Percentiles rank a stretch among this genome's conserved stretches.
Conservation (phyloP, 2,797 vertebrate species). For the Erpetoichthys calabaricus region DNA sequence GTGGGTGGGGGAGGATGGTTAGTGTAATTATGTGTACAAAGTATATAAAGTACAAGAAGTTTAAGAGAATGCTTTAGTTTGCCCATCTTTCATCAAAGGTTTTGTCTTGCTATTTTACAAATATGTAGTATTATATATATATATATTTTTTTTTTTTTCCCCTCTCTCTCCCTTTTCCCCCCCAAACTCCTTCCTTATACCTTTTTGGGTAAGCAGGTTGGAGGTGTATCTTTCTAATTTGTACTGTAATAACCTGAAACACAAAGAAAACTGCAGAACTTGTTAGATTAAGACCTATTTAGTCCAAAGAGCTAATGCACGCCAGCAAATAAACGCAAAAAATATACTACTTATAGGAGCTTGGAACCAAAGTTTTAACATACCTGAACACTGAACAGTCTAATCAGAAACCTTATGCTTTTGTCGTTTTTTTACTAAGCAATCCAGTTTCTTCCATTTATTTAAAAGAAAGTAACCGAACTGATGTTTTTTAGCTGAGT, state of each 20-base stretch:
- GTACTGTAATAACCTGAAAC: constrained; percentile 49
- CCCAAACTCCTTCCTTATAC: no score
- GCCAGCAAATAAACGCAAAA: constrained; percentile 47
- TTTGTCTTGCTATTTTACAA: constrained; percentile 20
- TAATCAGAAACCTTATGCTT: no score
- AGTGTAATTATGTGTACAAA: constrained; percentile 76
- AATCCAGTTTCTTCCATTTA: constrained; percentile 29
- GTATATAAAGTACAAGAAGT: constrained; percentile 57
- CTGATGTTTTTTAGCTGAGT: constrained; percentile 31
- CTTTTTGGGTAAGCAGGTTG: no score
- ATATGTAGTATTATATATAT: no score
- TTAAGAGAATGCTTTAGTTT: constrained; percentile 51
- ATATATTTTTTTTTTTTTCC: no score
- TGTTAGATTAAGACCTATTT: constrained; percentile 26
- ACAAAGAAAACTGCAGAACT: constrained; percentile 35
- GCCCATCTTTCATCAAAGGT: constrained; percentile 64
- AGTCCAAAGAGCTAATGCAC: constrained; percentile 61
- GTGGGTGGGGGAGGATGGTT: constrained; percentile 16
- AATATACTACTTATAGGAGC: constrained; percentile 49
- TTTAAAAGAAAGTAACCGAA: constrained; percentile 26
- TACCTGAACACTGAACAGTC: constrained; percentile 35
- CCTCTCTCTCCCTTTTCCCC: no score
- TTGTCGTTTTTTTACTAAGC: no score
- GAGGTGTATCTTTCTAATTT: no score
- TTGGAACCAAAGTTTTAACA: constrained; percentile 65